Percentiles rank a stretch among this genome's conserved stretches.
Evolutionary conservation across 92 coral and sea anemone genomes (phyloP).

Genomic region (Blastomussa wellsi): DNA sequence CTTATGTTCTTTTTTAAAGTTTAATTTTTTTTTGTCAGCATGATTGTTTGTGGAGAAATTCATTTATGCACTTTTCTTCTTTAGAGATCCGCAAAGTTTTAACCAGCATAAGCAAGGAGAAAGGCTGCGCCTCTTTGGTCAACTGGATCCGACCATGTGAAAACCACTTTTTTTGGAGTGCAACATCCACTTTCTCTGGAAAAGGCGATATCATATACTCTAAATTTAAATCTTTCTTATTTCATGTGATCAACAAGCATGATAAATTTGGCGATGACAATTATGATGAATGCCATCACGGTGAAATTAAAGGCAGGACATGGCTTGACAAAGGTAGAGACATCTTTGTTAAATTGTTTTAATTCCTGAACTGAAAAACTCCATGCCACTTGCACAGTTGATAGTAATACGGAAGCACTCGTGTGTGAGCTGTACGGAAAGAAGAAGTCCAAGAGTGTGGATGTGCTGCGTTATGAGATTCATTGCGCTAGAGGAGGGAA

Average conservation of each 20-base stretch:
- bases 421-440: too few species aligned
- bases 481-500: too few species aligned
- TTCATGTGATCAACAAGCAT: constrained; percentile 53
- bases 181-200: constrained; percentile 55
- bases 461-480: too few species aligned
- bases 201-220: constrained; percentile 50
- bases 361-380: too few species aligned
- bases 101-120: constrained; percentile 55
- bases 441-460: too few species aligned
- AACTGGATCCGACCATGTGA: constrained; percentile 55
- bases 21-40: neutral
- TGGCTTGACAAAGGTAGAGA: constrained; percentile 61
- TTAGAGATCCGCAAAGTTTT: constrained; percentile 66
- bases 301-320: constrained; percentile 50
- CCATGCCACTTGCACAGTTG: too few species aligned
- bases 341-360: too few species aligned
- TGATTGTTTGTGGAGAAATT: neutral
- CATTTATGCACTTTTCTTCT: neutral
- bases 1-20: neutral
- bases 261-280: constrained; percentile 41
- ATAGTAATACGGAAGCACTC: too few species aligned
- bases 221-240: constrained; percentile 54
- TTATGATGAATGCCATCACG: constrained; percentile 50
- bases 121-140: constrained; percentile 50
- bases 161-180: constrained; percentile 62